Conservation (phyloP, 2,888 invertebrate species). For the Perizoma affinitatum region DNA sequence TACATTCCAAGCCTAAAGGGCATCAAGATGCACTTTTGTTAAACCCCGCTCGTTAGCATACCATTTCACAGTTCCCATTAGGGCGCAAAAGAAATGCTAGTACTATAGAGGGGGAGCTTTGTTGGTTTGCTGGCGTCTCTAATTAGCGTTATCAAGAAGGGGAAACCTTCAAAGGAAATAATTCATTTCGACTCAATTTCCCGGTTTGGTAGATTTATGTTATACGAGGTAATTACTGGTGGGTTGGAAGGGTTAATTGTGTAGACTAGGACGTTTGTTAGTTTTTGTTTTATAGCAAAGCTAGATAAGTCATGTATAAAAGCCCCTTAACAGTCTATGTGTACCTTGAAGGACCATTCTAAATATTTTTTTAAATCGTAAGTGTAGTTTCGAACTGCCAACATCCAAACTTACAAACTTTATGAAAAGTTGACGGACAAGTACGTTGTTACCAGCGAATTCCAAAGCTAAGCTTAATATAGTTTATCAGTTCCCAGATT, state of each 20-base stretch:
- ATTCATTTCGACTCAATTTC: constrained; percentile 51
- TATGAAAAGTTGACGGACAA: neutral
- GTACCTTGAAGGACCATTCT: too few relatives aligned
- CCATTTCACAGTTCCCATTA: constrained; percentile 11
- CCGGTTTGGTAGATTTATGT: constrained; percentile 24
- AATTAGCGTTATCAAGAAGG: constrained; percentile 62
- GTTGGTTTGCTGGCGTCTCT: constrained; percentile 39
- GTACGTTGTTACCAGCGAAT: neutral
- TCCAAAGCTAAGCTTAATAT: too few relatives aligned
- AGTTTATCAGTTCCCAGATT: too few relatives aligned
- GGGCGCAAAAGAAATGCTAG: constrained; percentile 1
- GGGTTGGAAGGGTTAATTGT: neutral
- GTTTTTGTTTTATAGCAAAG: neutral
- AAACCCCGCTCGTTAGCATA: constrained; percentile 4
- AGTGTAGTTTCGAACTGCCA: too few relatives aligned
- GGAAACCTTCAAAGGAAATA: constrained; percentile 46
- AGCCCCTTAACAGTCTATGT: too few relatives aligned
- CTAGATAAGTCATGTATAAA: too few relatives aligned
- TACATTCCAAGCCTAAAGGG: neutral
- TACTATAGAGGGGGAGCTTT: constrained; percentile 13
- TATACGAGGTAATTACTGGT: neutral
- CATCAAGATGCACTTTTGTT: constrained; percentile 13
- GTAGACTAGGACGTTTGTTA: neutral
- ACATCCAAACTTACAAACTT: too few relatives aligned
- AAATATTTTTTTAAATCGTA: too few relatives aligned